Evolutionary conservation across 2,888 invertebrate genomes (phyloP).

Genomic region (Calliopum simillimum): DNA sequence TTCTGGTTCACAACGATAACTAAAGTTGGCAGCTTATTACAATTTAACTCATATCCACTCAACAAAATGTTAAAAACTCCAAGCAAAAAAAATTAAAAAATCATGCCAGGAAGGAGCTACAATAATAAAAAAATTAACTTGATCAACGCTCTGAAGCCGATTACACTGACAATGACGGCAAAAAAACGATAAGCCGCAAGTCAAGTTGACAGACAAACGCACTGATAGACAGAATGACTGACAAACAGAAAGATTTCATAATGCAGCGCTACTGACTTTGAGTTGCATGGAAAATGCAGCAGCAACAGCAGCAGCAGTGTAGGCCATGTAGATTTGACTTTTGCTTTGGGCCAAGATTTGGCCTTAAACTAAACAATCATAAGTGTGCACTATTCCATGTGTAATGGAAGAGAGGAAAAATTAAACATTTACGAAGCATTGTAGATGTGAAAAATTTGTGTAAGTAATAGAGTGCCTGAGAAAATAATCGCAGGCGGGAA

Average conservation of each 20-base stretch:
- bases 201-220: constrained; percentile 21
- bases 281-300: too few relatives aligned
- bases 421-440: too few relatives aligned
- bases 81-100: not conserved
- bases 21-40: constrained; percentile 39
- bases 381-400: too few relatives aligned
- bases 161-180: constrained; percentile 29
- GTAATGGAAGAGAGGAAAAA: too few relatives aligned
- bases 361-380: too few relatives aligned
- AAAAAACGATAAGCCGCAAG: constrained; percentile 32
- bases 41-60: constrained; percentile 36
- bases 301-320: too few relatives aligned
- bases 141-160: constrained; percentile 24
- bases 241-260: not conserved
- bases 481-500: too few relatives aligned
- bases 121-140: constrained; percentile 16
- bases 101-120: not conserved
- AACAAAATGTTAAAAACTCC: not conserved
- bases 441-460: too few relatives aligned
- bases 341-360: too few relatives aligned
- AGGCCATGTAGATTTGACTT: too few relatives aligned
- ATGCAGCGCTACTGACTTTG: too few relatives aligned
- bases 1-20: not conserved
- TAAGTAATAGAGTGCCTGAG: too few relatives aligned
- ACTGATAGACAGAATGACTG: not conserved